These are phyloP conservation scores for Sebastes flavidus DNA, from an alignment of 2,797 vertebrate species.

Conservation along the genomic window DNA sequence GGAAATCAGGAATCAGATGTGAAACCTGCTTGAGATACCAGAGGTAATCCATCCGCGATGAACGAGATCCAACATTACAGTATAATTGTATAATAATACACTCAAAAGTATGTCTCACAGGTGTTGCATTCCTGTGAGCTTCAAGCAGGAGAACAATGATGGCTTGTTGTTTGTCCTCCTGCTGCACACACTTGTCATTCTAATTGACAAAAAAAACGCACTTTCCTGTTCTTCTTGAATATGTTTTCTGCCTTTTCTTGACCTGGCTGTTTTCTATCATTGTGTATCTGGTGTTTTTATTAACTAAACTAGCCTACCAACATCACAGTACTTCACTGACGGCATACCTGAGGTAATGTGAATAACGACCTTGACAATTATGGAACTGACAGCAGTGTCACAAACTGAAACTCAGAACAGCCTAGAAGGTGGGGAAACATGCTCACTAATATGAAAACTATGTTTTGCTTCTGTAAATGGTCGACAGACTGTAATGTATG, in stretches of 20 bases:
- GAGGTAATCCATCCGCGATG: background rate
- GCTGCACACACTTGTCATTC: background rate
- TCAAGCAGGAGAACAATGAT: background rate
- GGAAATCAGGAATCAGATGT: background rate
- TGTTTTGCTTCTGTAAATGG: background rate
- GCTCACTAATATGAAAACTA: background rate
- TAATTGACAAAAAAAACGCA: background rate
- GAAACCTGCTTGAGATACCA: background rate
- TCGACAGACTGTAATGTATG: background rate
- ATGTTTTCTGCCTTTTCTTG: background rate
- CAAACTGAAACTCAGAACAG: background rate
- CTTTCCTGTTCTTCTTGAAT: background rate
- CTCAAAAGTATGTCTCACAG: background rate
- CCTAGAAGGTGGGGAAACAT: background rate
- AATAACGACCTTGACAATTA: background rate
- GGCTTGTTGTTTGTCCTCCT: slow-evolving; percentile 3
- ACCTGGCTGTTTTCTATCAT: background rate
- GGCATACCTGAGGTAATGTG: background rate
- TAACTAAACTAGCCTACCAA: background rate
- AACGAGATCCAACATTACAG: background rate
- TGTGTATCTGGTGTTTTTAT: background rate
- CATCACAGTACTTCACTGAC: background rate
- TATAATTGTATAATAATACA: background rate
- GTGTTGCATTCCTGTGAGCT: slow-evolving; percentile 3
- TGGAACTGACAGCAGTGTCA: background rate